These are phyloP conservation scores for Glaucidium brasilianum DNA, from an alignment of 2,113 vertebrate genomes.

Conservation along the genomic window DNA sequence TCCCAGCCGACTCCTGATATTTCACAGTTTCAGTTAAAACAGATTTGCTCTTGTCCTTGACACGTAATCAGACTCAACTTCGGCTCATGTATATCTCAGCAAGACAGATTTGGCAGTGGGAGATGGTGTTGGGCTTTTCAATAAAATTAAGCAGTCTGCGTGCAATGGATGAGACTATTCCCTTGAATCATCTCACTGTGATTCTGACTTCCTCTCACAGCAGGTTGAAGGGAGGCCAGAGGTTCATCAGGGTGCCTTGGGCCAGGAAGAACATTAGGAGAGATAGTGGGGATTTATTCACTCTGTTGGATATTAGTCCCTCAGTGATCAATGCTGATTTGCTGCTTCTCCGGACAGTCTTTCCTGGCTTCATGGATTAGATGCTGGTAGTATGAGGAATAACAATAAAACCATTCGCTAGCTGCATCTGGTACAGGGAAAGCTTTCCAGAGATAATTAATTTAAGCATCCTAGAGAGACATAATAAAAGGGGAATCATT, in stretches of 20 bases:
- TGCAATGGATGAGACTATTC: slow-evolving; percentile 45
- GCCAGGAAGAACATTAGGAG: slow-evolving; percentile 61
- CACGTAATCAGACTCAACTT: not conserved
- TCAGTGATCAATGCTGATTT: slow-evolving; percentile 57
- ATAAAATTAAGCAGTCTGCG: slow-evolving; percentile 57
- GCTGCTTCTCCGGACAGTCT: slow-evolving; percentile 37
- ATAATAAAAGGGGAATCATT: slow-evolving; percentile 46
- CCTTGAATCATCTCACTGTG: slow-evolving; percentile 41
- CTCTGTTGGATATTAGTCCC: slow-evolving; percentile 47
- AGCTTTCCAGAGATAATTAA: slow-evolving; percentile 55
- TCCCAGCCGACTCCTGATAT: not conserved
- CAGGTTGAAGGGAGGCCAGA: slow-evolving; percentile 34
- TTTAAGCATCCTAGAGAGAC: slow-evolving; percentile 52
- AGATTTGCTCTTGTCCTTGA: slow-evolving; percentile 38
- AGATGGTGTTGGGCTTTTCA: slow-evolving; percentile 32
- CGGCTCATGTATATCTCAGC: slow-evolving; percentile 26
- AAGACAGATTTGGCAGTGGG: slow-evolving; percentile 42
- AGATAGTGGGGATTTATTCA: slow-evolving; percentile 34
- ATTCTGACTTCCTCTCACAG: slow-evolving; percentile 30
- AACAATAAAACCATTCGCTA: slow-evolving; percentile 39
- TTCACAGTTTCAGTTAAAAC: not conserved
- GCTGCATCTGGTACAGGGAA: slow-evolving; percentile 56
- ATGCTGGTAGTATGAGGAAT: slow-evolving; percentile 38
- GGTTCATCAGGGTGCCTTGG: slow-evolving; percentile 22
- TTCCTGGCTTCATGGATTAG: slow-evolving; percentile 45